Conservation (phyloP, 2,888 invertebrate species). For the Athetis lepigone region DNA sequence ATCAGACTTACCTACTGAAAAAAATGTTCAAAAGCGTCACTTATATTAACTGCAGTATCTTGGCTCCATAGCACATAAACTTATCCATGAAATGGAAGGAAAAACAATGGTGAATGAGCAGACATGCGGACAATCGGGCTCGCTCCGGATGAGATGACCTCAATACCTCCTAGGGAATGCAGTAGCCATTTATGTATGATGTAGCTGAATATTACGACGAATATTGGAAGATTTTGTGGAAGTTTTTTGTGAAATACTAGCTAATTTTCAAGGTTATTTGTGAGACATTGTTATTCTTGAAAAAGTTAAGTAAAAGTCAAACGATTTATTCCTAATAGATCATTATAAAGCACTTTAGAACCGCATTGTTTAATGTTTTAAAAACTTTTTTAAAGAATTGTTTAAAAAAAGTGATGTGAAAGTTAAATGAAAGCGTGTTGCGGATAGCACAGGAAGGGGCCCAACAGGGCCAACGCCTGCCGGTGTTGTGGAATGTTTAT, state of each 20-base stretch:
- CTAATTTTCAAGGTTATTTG: too few relatives aligned
- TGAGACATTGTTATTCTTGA: too few relatives aligned
- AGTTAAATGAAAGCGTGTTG: too few relatives aligned
- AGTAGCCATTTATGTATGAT: conserved; percentile 41
- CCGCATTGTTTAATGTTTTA: too few relatives aligned
- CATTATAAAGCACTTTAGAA: too few relatives aligned
- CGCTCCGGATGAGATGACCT: conserved; percentile 70
- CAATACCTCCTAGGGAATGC: conserved; percentile 61
- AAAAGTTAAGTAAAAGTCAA: too few relatives aligned
- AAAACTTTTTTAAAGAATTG: too few relatives aligned
- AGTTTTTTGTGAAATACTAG: background rate
- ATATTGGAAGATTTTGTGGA: background rate
- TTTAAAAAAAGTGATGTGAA: too few relatives aligned
- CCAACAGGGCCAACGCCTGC: too few relatives aligned
- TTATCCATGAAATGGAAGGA: conserved; percentile 69
- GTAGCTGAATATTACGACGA: conserved; percentile 27
- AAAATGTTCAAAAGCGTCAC: conserved; percentile 16
- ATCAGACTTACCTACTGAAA: background rate
- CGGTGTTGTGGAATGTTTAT: too few relatives aligned
- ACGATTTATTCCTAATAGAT: too few relatives aligned
- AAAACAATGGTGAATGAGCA: conserved; percentile 74
- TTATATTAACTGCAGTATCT: conserved; percentile 7
- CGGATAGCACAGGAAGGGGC: too few relatives aligned
- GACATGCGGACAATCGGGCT: conserved; percentile 71
- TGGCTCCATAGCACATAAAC: conserved; percentile 61